Evolutionary conservation across 2,888 invertebrate species (phyloP).

Genomic region (Nezara viridula): DNA sequence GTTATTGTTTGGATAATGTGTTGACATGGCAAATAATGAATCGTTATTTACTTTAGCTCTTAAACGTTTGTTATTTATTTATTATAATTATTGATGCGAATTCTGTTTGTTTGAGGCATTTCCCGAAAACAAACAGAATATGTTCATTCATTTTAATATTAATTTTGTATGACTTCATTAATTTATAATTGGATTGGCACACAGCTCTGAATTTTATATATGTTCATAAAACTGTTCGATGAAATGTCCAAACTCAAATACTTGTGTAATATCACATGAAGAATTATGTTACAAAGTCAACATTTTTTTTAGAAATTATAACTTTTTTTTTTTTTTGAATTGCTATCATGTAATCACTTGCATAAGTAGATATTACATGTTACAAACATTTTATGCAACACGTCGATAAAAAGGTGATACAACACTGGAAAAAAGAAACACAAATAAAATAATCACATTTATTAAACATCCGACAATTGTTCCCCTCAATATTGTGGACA

Average conservation of each 20-base stretch:
- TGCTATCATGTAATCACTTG: not conserved
- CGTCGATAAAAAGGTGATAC: not conserved
- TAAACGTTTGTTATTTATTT: too few species aligned
- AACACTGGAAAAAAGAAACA: not conserved
- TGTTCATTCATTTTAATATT: too few species aligned
- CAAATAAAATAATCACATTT: conserved; percentile 44
- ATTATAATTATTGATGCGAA: too few species aligned
- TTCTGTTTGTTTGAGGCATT: too few species aligned
- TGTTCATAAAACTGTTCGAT: not conserved
- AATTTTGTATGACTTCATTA: too few species aligned
- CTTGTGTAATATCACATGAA: not conserved
- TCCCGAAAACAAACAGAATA: too few species aligned
- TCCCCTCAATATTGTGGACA: conserved; percentile 37
- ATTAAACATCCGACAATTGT: conserved; percentile 46
- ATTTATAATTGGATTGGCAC: too few species aligned
- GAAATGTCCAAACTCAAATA: not conserved
- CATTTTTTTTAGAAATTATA: not conserved
- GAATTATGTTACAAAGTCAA: not conserved
- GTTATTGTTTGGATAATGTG: too few species aligned
- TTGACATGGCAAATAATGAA: too few species aligned
- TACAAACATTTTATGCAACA: not conserved
- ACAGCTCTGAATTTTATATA: too few species aligned
- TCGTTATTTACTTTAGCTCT: too few species aligned
- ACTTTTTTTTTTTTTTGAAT: not conserved
- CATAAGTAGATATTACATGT: not conserved